Base-by-base conservation (phyloP, 2,888 invertebrate species). In the Notodonta ziczac region DNA sequence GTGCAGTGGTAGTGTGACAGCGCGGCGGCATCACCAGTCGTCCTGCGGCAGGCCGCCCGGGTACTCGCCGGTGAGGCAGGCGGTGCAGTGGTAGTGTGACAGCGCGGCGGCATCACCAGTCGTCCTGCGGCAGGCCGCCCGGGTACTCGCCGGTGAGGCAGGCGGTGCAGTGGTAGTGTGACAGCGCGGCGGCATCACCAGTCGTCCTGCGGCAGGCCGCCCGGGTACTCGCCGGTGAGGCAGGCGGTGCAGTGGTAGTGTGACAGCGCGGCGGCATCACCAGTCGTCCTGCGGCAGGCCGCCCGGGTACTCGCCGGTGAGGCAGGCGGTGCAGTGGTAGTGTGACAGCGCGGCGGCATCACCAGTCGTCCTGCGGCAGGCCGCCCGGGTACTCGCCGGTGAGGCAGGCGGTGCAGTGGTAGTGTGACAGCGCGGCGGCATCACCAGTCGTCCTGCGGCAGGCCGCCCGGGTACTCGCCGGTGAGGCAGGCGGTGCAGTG, bases 401-500 rank as follows among this genome's bases (percentile, higher is more conserved):
- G 58, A 99, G 95, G 85, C 99, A 99, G 16, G 99, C 99, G 0
- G 98, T 98, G 87, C 99, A 99, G 85, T 99, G 98, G 0, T 9
- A 8, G 14, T 16, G 46, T 5, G 7, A 54, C 24, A 24, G 24
- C 24, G 24, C 24, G 24, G 24, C 24, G 24, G 24, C 24, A 24
- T 89, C 89, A 93, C 93, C 93, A 93, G 74, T 95, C 94, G 73
- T 95, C 95, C 50, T 95, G 94, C 0, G 96, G 95, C 59, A 96
- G 86, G 0, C 96, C 97, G 7, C 97, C 97, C 0, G 98, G 99
- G 91, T 99, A 99, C 72, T 97, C 96, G 10, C 99, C 99, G 8
- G 98, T 98, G 58, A 99, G 95, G 85, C 99, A 99, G 16, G 99
- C 99, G 0, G 98, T 98, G 87, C 99, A 99, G 85, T 99, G 98